Conservation (phyloP, 2,888 invertebrate genomes). For the Stenodema calcarata region DNA sequence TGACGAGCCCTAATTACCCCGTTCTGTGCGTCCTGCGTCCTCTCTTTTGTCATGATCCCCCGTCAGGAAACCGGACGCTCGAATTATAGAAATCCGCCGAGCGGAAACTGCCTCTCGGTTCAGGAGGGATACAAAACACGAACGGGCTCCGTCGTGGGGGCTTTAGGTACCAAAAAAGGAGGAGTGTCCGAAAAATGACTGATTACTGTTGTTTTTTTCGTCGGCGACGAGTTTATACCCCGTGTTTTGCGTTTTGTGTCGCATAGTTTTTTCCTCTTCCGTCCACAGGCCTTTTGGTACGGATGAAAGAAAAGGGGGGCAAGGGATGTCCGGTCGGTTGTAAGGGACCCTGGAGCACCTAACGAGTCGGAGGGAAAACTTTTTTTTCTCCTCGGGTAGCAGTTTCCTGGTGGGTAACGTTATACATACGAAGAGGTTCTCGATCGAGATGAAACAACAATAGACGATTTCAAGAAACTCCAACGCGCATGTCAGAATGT, state of each 20-base stretch:
- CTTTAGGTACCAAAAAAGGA: background rate
- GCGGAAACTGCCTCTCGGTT: slow-evolving; percentile 6
- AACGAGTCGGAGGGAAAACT: background rate
- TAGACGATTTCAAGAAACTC: too few relatives aligned
- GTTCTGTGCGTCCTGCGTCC: background rate
- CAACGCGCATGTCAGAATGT: too few relatives aligned
- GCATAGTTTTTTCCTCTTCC: background rate
- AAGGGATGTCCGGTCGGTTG: background rate
- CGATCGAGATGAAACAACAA: background rate
- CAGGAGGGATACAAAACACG: background rate
- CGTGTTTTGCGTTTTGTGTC: background rate
- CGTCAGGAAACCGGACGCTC: background rate
- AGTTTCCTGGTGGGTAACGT: background rate
- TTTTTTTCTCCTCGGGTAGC: background rate
- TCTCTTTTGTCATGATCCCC: background rate
- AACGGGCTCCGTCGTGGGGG: background rate
- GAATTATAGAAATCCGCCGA: slow-evolving; percentile 22
- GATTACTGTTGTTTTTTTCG: background rate
- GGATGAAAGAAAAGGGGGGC: background rate
- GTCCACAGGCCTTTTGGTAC: background rate
- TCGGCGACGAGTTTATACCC: background rate
- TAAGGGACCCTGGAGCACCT: background rate
- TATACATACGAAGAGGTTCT: background rate
- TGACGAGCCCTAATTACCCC: background rate
- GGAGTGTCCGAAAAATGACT: background rate